phyloP scores from a whole-genome alignment of 1,140 invertebrate species.

The Pseudomyrmex pallidus region DNA sequence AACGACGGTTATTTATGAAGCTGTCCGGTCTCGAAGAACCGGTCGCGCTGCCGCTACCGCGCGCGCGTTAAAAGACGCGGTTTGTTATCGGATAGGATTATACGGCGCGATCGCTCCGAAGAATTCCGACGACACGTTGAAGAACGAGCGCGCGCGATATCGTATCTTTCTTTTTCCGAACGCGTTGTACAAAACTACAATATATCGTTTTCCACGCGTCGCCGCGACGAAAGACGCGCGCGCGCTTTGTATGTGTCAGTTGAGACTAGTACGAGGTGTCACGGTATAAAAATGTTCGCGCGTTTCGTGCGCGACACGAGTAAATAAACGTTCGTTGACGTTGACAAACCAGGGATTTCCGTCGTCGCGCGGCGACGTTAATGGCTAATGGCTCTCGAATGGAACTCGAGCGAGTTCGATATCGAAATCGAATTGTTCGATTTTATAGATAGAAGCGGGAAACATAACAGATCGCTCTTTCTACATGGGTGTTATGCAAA shows the following conservation, averaged over 20 bases:
- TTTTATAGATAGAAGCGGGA: too few relatives aligned
- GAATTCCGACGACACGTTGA: background rate
- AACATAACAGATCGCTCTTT: too few relatives aligned
- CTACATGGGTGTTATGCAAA: too few relatives aligned
- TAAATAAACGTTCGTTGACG: constrained; percentile 66
- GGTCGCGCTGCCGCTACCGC: constrained; percentile 54
- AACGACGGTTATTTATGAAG: constrained; percentile 53
- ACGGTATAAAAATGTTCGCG: constrained; percentile 51
- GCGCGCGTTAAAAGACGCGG: constrained; percentile 21
- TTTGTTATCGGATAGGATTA: constrained; percentile 39
- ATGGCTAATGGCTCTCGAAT: constrained; percentile 53
- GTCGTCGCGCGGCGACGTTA: constrained; percentile 59
- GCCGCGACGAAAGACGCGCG: background rate
- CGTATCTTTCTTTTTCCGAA: too few relatives aligned
- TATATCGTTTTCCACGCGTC: constrained; percentile 8
- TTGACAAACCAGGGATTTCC: constrained; percentile 64
- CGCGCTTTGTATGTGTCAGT: background rate
- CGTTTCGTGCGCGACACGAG: constrained; percentile 47
- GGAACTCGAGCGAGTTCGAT: constrained; percentile 13
- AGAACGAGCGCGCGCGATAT: background rate
- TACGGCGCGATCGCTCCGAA: background rate
- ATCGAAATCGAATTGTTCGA: background rate
- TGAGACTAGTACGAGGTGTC: background rate
- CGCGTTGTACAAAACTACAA: background rate
- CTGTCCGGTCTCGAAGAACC: constrained; percentile 53